Base-by-base conservation (phyloP, 2,113 vertebrate genomes). In the Trinectes maculatus region DNA sequence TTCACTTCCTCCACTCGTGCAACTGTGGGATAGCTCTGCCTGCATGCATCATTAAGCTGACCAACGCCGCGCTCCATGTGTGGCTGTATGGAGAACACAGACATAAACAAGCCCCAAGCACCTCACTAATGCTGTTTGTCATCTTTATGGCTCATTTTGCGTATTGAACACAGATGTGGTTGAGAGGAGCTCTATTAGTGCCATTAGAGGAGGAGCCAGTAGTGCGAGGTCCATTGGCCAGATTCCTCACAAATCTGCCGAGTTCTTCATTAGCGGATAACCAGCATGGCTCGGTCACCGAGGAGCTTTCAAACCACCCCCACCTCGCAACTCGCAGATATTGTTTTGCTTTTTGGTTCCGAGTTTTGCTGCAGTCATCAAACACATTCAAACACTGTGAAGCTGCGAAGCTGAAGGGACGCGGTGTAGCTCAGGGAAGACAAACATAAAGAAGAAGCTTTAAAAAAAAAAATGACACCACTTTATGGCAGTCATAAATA, bases 21-120 rank as follows among this genome's bases (percentile, higher is more conserved):
- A 36, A 61, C 60, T 21, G 40, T 64, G 77, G 65, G 84, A 21
- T 54, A 72, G 62, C 67, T 44, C 55, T 21, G 70, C 25, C 52
- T 76, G 60, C 71, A 89, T 74, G 82, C 84, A 77, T 86, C 90
- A 92, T 91, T 91, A 87, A 76, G 75, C 74, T 73, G 77, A 76
- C 74, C 79, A 39, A 39, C 29, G 22, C 62, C 58, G 72, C 68
- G 77, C 71, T 88, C 11, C 40, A 61, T 62, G 77, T 62, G 77
- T 77, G 66, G 56, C 71, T 67, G 28, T 33, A 62, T 13, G 31
- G 46, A 46, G 74, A 66, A 68, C 66, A 53, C 58, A 21, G 57
- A 40, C 48, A 61, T 81, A 81, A 79, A 90, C 63, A 78, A 86
- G 77, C 81, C 77, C 77, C 69, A 74, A 88, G 74, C 69, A 68